phyloP scores from a whole-genome alignment of 2,113 vertebrate species.

The Puffinus mauretanicus region DNA sequence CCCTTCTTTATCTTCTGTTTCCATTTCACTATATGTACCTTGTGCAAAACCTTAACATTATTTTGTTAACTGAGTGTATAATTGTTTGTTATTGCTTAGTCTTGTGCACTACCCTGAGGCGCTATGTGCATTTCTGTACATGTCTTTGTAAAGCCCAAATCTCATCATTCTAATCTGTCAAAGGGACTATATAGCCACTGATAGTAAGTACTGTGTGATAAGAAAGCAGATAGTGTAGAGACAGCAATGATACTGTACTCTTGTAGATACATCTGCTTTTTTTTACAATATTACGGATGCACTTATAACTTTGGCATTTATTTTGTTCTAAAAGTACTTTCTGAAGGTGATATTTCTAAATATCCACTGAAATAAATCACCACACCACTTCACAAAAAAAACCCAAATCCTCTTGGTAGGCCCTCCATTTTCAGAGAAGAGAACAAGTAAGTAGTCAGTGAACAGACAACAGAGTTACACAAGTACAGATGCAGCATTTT shows the following conservation, averaged over 20 bases:
- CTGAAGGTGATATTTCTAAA: neutral
- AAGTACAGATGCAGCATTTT: neutral
- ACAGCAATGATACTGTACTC: neutral
- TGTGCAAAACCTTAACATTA: neutral
- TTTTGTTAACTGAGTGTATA: neutral
- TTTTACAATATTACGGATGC: neutral
- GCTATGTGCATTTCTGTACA: neutral
- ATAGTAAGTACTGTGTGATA: neutral
- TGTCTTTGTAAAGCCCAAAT: neutral
- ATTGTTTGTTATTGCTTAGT: neutral
- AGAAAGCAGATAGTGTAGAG: neutral
- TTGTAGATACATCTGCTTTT: neutral
- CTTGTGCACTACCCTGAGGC: neutral
- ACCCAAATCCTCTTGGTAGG: rapidly evolving
- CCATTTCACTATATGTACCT: neutral
- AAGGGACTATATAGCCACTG: neutral
- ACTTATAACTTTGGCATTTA: neutral
- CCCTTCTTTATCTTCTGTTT: neutral
- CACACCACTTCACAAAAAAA: neutral
- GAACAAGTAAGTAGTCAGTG: neutral
- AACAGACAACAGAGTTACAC: neutral
- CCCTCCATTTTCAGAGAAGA: neutral
- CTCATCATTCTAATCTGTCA: neutral
- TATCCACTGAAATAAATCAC: neutral
- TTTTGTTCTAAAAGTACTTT: neutral